Evolutionary conservation across 2,113 vertebrate genomes (phyloP).

Genomic region (Cyanoderma ruficeps): DNA sequence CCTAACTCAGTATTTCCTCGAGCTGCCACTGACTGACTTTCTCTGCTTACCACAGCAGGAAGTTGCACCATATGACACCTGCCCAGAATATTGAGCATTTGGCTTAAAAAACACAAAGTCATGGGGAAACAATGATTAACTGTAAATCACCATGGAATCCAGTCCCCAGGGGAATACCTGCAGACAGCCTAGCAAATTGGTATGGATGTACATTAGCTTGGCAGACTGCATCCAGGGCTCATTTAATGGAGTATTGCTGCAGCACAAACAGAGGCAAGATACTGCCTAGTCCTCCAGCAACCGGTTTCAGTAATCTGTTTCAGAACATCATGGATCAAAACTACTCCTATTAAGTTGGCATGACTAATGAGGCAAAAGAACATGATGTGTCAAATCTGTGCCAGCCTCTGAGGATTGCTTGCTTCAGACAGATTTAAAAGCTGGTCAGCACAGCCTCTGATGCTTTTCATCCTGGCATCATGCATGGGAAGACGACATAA

Average conservation of each 20-base stretch:
- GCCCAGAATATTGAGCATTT: constrained; percentile 12
- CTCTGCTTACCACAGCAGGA: constrained; percentile 7
- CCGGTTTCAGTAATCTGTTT: not conserved
- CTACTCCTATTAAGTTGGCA: not conserved
- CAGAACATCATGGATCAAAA: not conserved
- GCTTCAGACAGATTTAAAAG: not conserved
- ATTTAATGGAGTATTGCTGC: not conserved
- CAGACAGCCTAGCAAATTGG: constrained; percentile 30
- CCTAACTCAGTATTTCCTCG: not conserved
- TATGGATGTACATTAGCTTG: constrained; percentile 15
- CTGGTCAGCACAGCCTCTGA: not conserved
- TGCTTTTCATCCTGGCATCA: not conserved
- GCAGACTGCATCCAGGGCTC: not conserved
- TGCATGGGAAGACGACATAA: not conserved
- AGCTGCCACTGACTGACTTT: constrained; percentile 15
- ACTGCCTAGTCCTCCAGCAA: not conserved
- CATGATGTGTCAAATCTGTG: not conserved
- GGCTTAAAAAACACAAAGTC: constrained; percentile 41
- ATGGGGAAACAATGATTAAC: constrained; percentile 21
- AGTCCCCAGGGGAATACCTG: not conserved
- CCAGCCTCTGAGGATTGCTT: not conserved
- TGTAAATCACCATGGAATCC: not conserved
- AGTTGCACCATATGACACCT: not conserved
- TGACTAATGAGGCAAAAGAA: not conserved
- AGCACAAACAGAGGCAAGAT: not conserved